These are phyloP conservation scores for Rhinophrynus dorsalis DNA, from an alignment of 2,797 vertebrate species.

Conservation along the genomic window DNA sequence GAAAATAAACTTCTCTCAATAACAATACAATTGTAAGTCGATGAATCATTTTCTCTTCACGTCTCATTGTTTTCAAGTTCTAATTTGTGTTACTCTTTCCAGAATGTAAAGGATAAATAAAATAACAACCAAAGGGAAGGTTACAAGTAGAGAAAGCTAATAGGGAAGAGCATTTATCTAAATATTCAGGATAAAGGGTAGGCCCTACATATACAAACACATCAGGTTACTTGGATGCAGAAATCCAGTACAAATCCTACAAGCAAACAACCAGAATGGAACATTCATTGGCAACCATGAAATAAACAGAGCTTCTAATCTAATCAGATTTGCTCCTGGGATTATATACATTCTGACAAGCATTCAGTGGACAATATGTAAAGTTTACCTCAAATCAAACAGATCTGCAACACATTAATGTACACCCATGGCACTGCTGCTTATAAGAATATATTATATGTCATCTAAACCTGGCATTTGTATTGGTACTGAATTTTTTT, in stretches of 20 bases:
- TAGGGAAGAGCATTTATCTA: constrained; percentile 35
- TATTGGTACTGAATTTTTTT: too few species aligned
- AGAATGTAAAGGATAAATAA: constrained; percentile 40
- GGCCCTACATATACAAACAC: constrained; percentile 23
- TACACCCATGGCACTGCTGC: constrained; percentile 1
- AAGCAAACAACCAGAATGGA: constrained; percentile 39
- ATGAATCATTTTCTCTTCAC: constrained; percentile 38
- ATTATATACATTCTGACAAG: constrained; percentile 49
- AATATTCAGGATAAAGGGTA: neutral
- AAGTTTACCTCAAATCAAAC: constrained; percentile 39
- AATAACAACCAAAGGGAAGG: constrained; percentile 34
- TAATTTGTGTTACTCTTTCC: constrained; percentile 31
- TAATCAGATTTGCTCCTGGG: constrained; percentile 37
- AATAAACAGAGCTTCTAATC: constrained; percentile 25
- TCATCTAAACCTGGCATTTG: neutral
- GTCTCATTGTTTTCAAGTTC: constrained; percentile 31
- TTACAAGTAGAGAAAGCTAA: constrained; percentile 23
- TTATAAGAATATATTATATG: neutral
- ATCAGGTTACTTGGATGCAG: constrained; percentile 12
- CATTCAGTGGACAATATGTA: constrained; percentile 46
- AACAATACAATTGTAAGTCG: constrained; percentile 25
- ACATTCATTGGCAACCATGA: constrained; percentile 29
- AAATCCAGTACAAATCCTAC: constrained; percentile 25
- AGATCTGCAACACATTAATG: constrained; percentile 40
- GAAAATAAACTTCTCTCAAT: constrained; percentile 37